Conservation (phyloP, 2,888 invertebrate species). For the Trachelus iudaicus region DNA sequence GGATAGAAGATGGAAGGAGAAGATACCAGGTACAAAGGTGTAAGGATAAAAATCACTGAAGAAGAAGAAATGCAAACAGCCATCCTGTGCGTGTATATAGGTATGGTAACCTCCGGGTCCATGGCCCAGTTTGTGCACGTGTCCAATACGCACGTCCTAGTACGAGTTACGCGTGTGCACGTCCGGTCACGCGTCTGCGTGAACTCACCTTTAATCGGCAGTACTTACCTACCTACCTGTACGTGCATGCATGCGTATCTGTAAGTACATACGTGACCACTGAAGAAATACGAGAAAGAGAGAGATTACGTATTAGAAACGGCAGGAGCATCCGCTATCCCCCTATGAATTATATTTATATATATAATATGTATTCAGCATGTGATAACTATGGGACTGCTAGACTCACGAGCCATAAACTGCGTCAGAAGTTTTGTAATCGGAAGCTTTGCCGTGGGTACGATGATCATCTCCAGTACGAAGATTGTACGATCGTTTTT, state of each 20-base stretch:
- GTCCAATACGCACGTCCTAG: slow-evolving; percentile 8
- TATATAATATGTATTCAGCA: background rate
- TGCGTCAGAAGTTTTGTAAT: background rate
- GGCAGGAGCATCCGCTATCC: background rate
- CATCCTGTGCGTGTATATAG: background rate
- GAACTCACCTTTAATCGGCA: slow-evolving; percentile 16
- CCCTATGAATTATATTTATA: background rate
- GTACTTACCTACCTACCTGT: slow-evolving; percentile 9
- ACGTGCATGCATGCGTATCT: background rate
- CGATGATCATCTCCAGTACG: background rate
- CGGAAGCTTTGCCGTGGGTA: background rate
- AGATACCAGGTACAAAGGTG: background rate
- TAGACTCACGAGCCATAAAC: background rate
- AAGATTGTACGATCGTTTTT: background rate
- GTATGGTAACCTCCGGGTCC: slow-evolving; percentile 29
- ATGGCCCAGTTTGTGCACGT: slow-evolving; percentile 34
- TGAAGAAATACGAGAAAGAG: background rate
- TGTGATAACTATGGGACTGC: background rate
- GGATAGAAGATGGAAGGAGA: background rate
- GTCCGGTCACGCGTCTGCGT: background rate
- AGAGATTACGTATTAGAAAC: background rate
- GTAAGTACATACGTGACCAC: background rate
- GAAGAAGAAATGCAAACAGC: background rate
- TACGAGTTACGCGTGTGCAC: background rate
- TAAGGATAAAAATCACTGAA: background rate